These are phyloP conservation scores for Himalopsyche kuldschensis DNA, from an alignment of 2,888 invertebrate species.

Conservation along the genomic window DNA sequence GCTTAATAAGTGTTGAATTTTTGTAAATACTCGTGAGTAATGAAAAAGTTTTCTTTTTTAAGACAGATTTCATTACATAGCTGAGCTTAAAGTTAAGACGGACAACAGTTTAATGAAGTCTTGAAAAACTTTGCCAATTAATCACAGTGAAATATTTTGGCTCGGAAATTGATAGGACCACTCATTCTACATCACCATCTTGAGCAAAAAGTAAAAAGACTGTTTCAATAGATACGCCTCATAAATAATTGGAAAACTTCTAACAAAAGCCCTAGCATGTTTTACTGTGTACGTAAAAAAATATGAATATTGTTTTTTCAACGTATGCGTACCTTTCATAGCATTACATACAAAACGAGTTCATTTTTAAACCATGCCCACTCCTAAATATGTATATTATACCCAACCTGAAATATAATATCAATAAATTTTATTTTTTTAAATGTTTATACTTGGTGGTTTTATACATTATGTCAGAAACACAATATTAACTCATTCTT, in stretches of 20 bases:
- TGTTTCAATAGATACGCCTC: background rate
- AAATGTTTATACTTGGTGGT: no score
- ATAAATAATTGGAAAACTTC: slow-evolving; percentile 1
- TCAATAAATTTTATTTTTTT: no score
- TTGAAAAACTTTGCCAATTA: slow-evolving; percentile 15
- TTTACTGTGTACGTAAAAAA: background rate
- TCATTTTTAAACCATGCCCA: no score
- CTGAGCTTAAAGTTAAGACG: background rate
- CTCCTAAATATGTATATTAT: no score
- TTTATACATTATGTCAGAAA: no score
- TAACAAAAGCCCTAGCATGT: background rate
- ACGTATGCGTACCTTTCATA: no score
- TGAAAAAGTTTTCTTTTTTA: background rate
- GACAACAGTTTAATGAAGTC: slow-evolving; percentile 13
- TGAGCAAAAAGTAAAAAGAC: background rate
- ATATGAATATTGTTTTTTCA: background rate
- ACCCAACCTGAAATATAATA: no score
- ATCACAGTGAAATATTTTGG: slow-evolving; percentile 18
- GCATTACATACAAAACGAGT: no score
- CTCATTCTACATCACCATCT: background rate
- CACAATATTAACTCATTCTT: no score
- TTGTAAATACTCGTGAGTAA: background rate
- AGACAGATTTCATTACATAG: background rate
- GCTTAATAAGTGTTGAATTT: background rate
- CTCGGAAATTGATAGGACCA: slow-evolving; percentile 11